These are phyloP conservation scores for Tolmerus cingulatus DNA, from an alignment of 2,888 invertebrate species.

Conservation along the genomic window DNA sequence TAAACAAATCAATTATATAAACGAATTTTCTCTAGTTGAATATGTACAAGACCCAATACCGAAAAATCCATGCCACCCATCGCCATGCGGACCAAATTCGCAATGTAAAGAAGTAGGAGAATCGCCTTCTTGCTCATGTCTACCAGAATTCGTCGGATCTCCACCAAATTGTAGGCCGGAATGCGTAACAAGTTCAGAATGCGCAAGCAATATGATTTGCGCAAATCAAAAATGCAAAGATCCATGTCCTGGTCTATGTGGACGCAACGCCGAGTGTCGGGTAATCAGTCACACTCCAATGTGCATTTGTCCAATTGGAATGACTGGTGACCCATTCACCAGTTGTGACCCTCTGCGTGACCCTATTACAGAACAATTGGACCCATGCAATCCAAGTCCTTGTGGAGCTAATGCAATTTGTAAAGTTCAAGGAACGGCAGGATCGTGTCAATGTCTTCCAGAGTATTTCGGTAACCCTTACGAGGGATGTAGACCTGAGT, in stretches of 20 bases:
- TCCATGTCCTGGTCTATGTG: slow-evolving; percentile 75
- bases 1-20: slow-evolving; percentile 56
- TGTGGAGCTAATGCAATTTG: slow-evolving; percentile 75
- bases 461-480: slow-evolving; percentile 75
- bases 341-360: slow-evolving; percentile 63
- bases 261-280: slow-evolving; percentile 66
- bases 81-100: slow-evolving; percentile 67
- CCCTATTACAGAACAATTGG: slow-evolving; percentile 55
- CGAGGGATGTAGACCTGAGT: slow-evolving; percentile 78
- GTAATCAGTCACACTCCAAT: slow-evolving; percentile 69
- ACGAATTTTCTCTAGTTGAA: neutral
- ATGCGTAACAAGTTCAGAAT: slow-evolving; percentile 76
- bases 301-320: slow-evolving; percentile 69
- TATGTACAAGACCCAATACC: slow-evolving; percentile 23
- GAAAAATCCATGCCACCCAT: slow-evolving; percentile 64
- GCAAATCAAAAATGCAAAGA: slow-evolving; percentile 75
- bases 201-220: slow-evolving; percentile 73
- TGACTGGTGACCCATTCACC: slow-evolving; percentile 73
- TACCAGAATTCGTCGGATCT: slow-evolving; percentile 71
- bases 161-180: slow-evolving; percentile 77
- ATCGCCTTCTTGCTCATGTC: slow-evolving; percentile 69
- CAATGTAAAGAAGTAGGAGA: slow-evolving; percentile 65
- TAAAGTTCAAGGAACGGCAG: slow-evolving; percentile 71
- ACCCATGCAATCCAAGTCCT: slow-evolving; percentile 71
- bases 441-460: slow-evolving; percentile 74